Base-by-base conservation (phyloP, 2,797 vertebrate genomes). In the Ispidina lecontei region DNA sequence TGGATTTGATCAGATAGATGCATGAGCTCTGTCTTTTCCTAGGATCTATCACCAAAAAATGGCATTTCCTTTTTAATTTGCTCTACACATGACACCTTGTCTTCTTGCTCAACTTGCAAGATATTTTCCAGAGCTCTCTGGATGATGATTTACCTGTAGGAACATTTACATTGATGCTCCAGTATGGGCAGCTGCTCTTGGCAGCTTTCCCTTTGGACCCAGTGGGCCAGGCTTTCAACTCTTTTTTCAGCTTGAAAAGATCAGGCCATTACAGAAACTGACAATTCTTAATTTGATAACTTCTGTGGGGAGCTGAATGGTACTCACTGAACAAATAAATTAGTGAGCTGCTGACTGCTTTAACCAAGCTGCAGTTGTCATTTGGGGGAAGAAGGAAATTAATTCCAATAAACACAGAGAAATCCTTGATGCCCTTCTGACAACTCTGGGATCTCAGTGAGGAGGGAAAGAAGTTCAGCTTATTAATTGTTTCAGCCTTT, bases 221-320 rank as follows among this genome's bases (percentile, higher is more conserved):
- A 15, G 9, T 49, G 88, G 95, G 58, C 77, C 68, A 84, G 63
- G 78, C 60, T 86, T 89, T 90, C 95, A 96, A 96, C 78, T 94
- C 37, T 39, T 14, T 95, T 73, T 93, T 94, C 76, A 82, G 73
- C 79, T 56, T 93, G 94, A 93, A 96, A 96, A 97, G 94, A 82
- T 97, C 95, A 97, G 77, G 59, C 55, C 25, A 56, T 93, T 95
- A 95, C 75, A 91, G 89, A 88, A 94, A 91, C 86, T 95, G 95
- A 94, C 93, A 96, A 91, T 86, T 97, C 97, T 97, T 97, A 97
- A 97, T 97, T 97, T 95, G 92, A 78, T 91, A 93, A 83, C 78
- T 95, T 97, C 95, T 91, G 51, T 81, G 74, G 90, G 93, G 95
- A 96, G 73, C 84, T 89, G 78, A 95, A 93, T 69, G 76, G 29